phyloP scores from a whole-genome alignment of 1,140 invertebrate species.

The Saccostrea cuccullata region DNA sequence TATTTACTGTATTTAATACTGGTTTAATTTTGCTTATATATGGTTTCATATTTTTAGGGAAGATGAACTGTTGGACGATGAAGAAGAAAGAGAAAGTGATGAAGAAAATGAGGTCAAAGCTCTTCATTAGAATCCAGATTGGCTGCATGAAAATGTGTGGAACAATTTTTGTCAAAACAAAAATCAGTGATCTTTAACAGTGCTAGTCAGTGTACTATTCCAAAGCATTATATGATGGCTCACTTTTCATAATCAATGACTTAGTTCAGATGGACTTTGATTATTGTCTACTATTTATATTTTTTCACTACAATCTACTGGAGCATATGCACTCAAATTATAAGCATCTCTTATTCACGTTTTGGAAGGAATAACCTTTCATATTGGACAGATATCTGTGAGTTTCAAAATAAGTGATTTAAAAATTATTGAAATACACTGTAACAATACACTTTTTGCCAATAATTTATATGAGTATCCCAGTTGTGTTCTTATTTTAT shows the following conservation, averaged over 20 bases:
- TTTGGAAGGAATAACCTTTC: too few relatives aligned
- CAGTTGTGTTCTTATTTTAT: not conserved
- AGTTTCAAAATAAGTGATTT: too few relatives aligned
- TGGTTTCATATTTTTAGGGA: conserved; percentile 41
- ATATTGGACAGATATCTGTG: too few relatives aligned
- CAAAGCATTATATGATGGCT: too few relatives aligned
- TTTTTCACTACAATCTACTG: not conserved
- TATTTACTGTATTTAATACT: too few relatives aligned
- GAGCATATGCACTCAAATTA: too few relatives aligned
- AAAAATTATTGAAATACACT: too few relatives aligned
- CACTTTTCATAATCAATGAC: not conserved
- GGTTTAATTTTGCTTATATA: too few relatives aligned
- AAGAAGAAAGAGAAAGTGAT: conserved; percentile 49
- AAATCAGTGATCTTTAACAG: not conserved
- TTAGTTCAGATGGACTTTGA: not conserved
- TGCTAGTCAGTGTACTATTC: too few relatives aligned
- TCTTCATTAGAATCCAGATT: conserved; percentile 45
- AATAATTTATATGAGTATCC: not conserved
- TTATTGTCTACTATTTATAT: not conserved
- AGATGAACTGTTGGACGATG: conserved; percentile 58
- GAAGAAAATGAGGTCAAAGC: conserved; percentile 60
- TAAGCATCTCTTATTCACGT: too few relatives aligned
- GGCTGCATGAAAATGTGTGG: not conserved
- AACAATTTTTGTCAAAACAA: not conserved
- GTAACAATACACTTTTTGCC: not conserved